phyloP scores from a whole-genome alignment of 2,888 invertebrate species.

The Hoplodrina blanda region DNA sequence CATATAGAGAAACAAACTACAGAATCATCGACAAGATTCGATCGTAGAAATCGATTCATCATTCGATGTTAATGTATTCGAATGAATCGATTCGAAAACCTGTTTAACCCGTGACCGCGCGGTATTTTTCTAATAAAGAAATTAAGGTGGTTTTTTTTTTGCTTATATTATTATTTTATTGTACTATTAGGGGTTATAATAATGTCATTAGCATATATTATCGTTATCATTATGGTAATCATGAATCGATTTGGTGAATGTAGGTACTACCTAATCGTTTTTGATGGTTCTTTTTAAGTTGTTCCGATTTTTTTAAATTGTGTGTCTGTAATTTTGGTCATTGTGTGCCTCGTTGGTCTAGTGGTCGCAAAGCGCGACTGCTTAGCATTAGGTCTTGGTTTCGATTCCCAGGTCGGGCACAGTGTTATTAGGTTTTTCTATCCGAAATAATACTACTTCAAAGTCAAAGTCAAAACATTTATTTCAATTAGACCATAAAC shows the following conservation, averaged over 20 bases:
- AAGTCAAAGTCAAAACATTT: too few relatives aligned
- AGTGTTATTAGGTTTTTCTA: too few relatives aligned
- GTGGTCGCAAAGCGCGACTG: too few relatives aligned
- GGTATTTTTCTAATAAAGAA: constrained; percentile 69
- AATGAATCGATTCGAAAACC: constrained; percentile 72
- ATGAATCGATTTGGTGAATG: constrained; percentile 23
- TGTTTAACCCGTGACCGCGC: constrained; percentile 70
- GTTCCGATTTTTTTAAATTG: constrained; percentile 35
- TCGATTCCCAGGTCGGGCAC: too few relatives aligned
- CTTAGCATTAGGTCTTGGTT: too few relatives aligned
- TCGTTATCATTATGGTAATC: constrained; percentile 54
- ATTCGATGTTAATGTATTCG: constrained; percentile 77
- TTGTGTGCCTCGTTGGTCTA: too few relatives aligned
- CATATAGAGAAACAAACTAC: constrained; percentile 60
- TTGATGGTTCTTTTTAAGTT: constrained; percentile 22
- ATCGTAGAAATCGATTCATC: constrained; percentile 76
- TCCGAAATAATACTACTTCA: too few relatives aligned
- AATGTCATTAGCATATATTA: constrained; percentile 72
- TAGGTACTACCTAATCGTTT: constrained; percentile 29
- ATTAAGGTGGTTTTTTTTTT: constrained; percentile 62
- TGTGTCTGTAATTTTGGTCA: neutral
- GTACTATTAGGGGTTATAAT: constrained; percentile 72
- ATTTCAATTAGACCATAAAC: too few relatives aligned
- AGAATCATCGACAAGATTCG: constrained; percentile 64
- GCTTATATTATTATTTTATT: constrained; percentile 69